Evolutionary conservation across 2,888 invertebrate genomes (phyloP).

Genomic region (Dasysyrphus albostriatus): DNA sequence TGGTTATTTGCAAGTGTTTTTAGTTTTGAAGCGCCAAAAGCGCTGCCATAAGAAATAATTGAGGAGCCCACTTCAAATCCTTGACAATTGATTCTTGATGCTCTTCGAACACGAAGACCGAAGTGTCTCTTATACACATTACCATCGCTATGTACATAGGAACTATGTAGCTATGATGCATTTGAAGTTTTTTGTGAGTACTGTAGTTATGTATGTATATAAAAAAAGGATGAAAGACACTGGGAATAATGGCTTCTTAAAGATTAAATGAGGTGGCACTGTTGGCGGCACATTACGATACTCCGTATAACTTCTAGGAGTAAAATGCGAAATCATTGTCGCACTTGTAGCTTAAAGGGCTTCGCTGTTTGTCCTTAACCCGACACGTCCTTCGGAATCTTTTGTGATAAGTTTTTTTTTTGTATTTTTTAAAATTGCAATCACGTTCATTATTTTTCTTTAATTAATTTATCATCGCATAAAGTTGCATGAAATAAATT

Average conservation of each 20-base stretch:
- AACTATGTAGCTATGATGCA: neutral
- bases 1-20: slow-evolving; percentile 55
- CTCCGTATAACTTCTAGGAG: neutral
- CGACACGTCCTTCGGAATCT: neutral
- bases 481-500: slow-evolving; percentile 11
- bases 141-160: neutral
- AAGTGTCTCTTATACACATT: neutral
- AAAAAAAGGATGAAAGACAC: neutral
- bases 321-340: slow-evolving; percentile 29
- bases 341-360: neutral
- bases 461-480: slow-evolving; percentile 28
- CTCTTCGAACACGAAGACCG: slow-evolving; percentile 46
- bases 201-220: neutral
- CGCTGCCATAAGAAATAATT: neutral
- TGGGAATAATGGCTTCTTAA: neutral
- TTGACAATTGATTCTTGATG: slow-evolving; percentile 63
- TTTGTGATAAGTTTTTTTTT: neutral
- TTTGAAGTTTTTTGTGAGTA: neutral
- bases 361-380: slow-evolving; percentile 1
- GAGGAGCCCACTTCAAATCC: slow-evolving; percentile 42
- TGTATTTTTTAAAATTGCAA: slow-evolving; percentile 17
- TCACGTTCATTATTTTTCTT: slow-evolving; percentile 52
- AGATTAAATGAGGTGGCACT: slow-evolving; percentile 11
- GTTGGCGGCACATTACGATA: neutral
- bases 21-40: slow-evolving; percentile 34